Evolutionary conservation across 2,797 vertebrate genomes (phyloP).

Genomic region (Buphagus erythrorhynchus): DNA sequence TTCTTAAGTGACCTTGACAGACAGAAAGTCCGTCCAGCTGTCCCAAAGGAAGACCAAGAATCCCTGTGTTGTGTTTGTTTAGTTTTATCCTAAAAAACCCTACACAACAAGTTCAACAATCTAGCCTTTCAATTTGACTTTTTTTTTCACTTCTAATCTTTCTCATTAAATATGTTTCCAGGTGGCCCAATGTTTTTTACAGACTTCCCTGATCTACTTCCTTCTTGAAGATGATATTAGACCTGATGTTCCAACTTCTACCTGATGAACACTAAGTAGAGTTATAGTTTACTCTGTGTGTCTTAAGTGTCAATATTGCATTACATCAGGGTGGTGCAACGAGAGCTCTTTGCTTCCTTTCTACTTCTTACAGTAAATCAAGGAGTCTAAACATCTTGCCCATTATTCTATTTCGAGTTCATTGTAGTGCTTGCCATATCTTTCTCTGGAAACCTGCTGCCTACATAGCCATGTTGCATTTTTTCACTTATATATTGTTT

Average conservation of each 20-base stretch:
- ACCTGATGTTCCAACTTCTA: background rate
- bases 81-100: background rate
- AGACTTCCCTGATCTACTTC: background rate
- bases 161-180: background rate
- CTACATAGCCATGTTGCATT: background rate
- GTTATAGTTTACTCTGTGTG: background rate
- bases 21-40: background rate
- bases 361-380: background rate
- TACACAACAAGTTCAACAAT: background rate
- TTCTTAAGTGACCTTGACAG: background rate
- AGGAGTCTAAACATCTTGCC: background rate
- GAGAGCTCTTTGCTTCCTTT: background rate
- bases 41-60: background rate
- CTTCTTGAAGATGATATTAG: background rate
- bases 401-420: background rate
- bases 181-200: background rate
- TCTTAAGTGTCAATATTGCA: background rate
- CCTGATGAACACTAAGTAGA: background rate
- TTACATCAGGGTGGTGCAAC: rapidly evolving
- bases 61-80: background rate
- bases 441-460: background rate
- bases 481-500: background rate
- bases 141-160: background rate
- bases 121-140: background rate
- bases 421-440: background rate